These are phyloP conservation scores for Drosophila navojoa DNA, from an alignment of 1,140 invertebrate genomes.

Conservation along the genomic window DNA sequence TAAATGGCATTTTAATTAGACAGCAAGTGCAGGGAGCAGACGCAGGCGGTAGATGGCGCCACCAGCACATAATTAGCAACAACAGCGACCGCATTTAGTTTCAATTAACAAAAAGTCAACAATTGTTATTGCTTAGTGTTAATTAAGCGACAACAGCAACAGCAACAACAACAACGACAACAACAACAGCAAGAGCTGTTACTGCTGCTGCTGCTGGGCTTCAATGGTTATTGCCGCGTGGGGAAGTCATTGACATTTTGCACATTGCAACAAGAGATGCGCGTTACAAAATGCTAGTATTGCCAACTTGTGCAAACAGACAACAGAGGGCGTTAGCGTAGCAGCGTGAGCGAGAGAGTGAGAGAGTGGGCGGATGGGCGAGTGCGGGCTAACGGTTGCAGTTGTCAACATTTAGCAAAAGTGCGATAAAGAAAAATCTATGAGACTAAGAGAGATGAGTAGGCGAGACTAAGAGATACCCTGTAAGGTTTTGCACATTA, in stretches of 20 bases:
- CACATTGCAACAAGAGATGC: slow-evolving; percentile 42
- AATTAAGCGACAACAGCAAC: slow-evolving; percentile 57
- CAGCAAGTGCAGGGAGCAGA: slow-evolving; percentile 20
- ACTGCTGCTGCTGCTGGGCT: slow-evolving; percentile 37
- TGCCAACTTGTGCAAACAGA: slow-evolving; percentile 49
- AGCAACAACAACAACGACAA: background rate
- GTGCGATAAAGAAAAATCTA: slow-evolving; percentile 23
- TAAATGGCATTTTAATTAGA: slow-evolving; percentile 69
- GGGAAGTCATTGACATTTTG: slow-evolving; percentile 72
- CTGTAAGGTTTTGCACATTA: background rate
- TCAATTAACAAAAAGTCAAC: slow-evolving; percentile 55
- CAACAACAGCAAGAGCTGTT: background rate
- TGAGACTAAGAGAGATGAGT: no score
- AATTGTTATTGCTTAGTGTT: slow-evolving; percentile 58
- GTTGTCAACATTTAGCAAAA: slow-evolving; percentile 54
- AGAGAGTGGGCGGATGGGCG: background rate
- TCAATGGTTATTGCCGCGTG: slow-evolving; percentile 66
- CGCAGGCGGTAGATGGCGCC: slow-evolving; percentile 63
- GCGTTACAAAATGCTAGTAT: slow-evolving; percentile 30
- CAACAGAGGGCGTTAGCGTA: background rate
- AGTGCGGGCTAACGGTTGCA: slow-evolving; percentile 8
- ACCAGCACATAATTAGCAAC: slow-evolving; percentile 61
- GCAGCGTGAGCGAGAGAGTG: background rate
- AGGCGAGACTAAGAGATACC: background rate
- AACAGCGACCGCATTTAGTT: slow-evolving; percentile 42